Evolutionary conservation across 2,797 vertebrate genomes (phyloP).

Genomic region (Acipenser transmontanus): DNA sequence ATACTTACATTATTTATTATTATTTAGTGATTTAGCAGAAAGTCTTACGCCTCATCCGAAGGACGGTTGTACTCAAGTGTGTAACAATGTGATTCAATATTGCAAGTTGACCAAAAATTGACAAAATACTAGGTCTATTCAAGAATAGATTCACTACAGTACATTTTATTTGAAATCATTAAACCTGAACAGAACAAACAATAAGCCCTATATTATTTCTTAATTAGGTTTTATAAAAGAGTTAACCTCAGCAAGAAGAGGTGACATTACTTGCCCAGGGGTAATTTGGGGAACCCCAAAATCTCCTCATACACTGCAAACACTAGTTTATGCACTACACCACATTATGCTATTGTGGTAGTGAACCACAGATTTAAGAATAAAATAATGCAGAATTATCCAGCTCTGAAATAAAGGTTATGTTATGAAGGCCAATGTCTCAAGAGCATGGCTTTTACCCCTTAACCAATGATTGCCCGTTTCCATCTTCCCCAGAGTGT

Average conservation of each 20-base stretch:
- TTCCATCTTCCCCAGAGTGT: constrained; percentile 15
- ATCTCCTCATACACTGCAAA: not conserved
- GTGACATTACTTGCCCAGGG: not conserved
- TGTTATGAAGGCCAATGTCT: constrained; percentile 12
- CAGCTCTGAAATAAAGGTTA: constrained; percentile 23
- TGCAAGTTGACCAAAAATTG: too few relatives aligned
- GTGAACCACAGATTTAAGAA: constrained; percentile 6
- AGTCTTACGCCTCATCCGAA: too few relatives aligned
- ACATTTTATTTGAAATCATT: not conserved
- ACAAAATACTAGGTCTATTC: too few relatives aligned
- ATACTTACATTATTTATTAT: too few relatives aligned
- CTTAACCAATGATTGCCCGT: constrained; percentile 22
- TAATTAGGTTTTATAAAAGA: not conserved
- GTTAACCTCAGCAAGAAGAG: not conserved
- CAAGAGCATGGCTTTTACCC: constrained; percentile 1
- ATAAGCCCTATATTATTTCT: not conserved
- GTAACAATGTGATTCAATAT: too few relatives aligned
- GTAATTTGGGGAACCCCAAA: constrained; percentile 5
- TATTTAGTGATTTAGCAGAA: too few relatives aligned
- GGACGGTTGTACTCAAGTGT: too few relatives aligned
- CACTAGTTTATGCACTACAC: not conserved
- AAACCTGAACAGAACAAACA: not conserved
- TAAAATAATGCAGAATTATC: constrained; percentile 14
- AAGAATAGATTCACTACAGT: too few relatives aligned
- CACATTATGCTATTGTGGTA: not conserved